Evolutionary conservation across 2,113 vertebrate genomes (phyloP).

Genomic region (Danionella cerebrum): DNA sequence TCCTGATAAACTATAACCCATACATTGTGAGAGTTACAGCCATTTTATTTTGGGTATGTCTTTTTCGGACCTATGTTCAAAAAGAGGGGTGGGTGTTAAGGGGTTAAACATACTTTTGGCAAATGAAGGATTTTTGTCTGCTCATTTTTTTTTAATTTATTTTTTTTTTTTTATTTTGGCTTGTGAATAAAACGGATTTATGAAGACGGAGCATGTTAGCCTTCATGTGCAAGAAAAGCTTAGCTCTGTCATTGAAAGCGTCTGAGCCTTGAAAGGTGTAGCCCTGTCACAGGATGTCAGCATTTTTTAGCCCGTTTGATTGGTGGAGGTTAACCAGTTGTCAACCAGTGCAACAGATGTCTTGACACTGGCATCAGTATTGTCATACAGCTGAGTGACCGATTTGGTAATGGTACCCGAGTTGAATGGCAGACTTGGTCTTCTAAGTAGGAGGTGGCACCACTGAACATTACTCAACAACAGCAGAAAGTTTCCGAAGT

Average conservation of each 20-base stretch:
- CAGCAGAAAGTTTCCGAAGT: no score
- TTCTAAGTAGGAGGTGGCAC: background rate
- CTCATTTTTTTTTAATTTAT: no score
- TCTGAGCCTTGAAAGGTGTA: background rate
- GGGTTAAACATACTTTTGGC: no score
- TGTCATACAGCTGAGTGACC: constrained; percentile 16
- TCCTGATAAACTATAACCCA: no score
- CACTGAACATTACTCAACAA: background rate
- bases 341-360: background rate
- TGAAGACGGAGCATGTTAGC: constrained; percentile 22
- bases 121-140: no score
- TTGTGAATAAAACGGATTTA: no score
- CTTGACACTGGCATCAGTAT: background rate
- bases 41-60: no score
- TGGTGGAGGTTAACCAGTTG: background rate
- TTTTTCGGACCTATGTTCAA: no score
- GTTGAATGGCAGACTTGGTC: background rate
- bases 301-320: background rate
- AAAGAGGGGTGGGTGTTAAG: no score
- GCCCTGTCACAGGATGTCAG: constrained; percentile 9
- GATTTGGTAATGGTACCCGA: constrained; percentile 13
- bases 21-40: no score
- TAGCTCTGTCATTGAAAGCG: constrained; percentile 1
- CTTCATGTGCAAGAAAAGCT: background rate
- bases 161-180: no score